phyloP scores from a whole-genome alignment of 1,140 invertebrate genomes.

The Pectinophora gossypiella region DNA sequence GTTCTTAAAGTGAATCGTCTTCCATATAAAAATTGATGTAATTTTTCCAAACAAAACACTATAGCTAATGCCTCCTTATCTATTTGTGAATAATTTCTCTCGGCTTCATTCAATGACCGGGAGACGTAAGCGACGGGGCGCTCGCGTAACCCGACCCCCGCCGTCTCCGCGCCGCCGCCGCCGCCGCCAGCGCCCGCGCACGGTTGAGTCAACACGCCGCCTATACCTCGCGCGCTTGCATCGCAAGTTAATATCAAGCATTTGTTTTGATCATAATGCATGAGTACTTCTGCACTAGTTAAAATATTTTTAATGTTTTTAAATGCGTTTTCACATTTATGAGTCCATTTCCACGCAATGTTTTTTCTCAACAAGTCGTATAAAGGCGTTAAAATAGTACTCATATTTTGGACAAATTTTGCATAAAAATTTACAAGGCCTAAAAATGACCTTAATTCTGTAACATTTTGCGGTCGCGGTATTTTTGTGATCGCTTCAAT shows the following conservation, averaged over 20 bases:
- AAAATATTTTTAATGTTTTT: background rate
- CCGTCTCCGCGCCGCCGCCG: no score
- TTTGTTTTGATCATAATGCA: background rate
- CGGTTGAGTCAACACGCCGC: background rate
- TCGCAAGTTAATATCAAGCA: background rate
- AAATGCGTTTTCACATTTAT: background rate
- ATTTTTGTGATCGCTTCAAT: no score
- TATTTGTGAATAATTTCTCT: constrained; percentile 60
- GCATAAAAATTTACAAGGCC: no score
- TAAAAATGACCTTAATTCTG: no score
- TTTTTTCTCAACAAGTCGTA: background rate
- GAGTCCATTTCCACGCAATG: background rate
- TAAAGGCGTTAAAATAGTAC: background rate
- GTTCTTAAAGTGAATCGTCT: no score
- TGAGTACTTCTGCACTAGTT: background rate
- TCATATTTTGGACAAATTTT: no score
- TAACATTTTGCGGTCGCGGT: no score
- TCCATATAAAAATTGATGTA: constrained; percentile 61
- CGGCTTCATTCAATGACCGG: no score
- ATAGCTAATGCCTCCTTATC: constrained; percentile 68
- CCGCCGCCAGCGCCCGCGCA: background rate
- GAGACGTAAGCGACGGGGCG: background rate
- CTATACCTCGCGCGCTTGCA: background rate
- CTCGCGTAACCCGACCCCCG: no score
- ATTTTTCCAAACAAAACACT: constrained; percentile 48